Conservation (phyloP, 2,888 invertebrate genomes). For the Spodoptera exigua region DNA sequence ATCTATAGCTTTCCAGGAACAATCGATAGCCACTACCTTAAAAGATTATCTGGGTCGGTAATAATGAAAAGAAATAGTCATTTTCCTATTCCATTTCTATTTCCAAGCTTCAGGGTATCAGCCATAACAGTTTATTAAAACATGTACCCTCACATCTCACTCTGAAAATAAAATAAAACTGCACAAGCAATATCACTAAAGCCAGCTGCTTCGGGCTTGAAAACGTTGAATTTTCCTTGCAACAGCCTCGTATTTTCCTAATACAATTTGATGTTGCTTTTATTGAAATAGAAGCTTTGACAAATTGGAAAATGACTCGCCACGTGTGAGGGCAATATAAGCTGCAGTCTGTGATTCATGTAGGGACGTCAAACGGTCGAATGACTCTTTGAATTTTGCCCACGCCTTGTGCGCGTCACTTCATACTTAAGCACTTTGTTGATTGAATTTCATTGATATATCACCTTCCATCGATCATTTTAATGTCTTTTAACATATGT, state of each 20-base stretch:
- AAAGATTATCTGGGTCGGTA: too few relatives aligned
- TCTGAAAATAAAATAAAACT: slow-evolving; percentile 21
- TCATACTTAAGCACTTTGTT: slow-evolving; percentile 31
- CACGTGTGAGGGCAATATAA: slow-evolving; percentile 49
- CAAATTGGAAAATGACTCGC: slow-evolving; percentile 42
- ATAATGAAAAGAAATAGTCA: too few relatives aligned
- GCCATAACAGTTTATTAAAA: too few relatives aligned
- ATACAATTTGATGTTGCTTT: slow-evolving; percentile 19
- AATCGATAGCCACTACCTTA: too few relatives aligned
- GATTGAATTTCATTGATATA: slow-evolving; percentile 28
- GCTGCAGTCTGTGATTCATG: slow-evolving; percentile 67
- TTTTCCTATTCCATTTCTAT: too few relatives aligned
- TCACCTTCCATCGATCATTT: slow-evolving; percentile 12
- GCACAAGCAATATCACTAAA: slow-evolving; percentile 16
- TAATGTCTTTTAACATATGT: slow-evolving; percentile 2
- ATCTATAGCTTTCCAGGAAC: too few relatives aligned
- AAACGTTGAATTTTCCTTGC: slow-evolving; percentile 6
- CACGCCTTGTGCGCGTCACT: slow-evolving; percentile 70
- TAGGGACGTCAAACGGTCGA: slow-evolving; percentile 45
- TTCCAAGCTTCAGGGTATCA: too few relatives aligned
- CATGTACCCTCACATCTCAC: too few relatives aligned
- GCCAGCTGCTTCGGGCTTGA: slow-evolving; percentile 10
- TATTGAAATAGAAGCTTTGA: slow-evolving; percentile 32
- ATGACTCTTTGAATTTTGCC: slow-evolving; percentile 63
- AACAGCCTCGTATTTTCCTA: slow-evolving; percentile 12